Base-by-base conservation (phyloP, 2,797 vertebrate species). In the Gambelia wislizenii region DNA sequence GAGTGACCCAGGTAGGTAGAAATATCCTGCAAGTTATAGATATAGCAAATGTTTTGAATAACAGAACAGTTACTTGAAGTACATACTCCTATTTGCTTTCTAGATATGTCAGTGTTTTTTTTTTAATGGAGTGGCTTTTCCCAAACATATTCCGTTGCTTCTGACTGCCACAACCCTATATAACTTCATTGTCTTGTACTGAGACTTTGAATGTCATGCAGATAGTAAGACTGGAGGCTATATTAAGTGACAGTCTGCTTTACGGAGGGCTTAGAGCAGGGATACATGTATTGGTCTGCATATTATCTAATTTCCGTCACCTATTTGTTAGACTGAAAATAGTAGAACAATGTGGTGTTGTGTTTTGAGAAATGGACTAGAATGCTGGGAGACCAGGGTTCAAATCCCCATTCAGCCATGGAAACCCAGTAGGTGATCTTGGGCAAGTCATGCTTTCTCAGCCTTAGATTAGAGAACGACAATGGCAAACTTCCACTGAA, bases 1-100 rank as follows among this genome's bases (percentile, higher is more conserved):
- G 98, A 94, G 98, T 99, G 92, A 99, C 99, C 36, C 99, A 99
- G 98, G 99, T 99, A 81, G 85, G 93, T 91, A 87, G 1, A 0
- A 49, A 16, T 25, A n/a, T 59, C 49, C 30, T 6, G 6, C 39
- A 79, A 79, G 8, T 13, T 22, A 36, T 74, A 30, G 47, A 49
- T 27, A 25, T 13, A 44, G 27, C 20, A 14, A 33, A 13, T 56
- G 33, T 56, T 74, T 87, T 44, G 64, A 20, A 22, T 80, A 10
- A 49, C 49, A 67, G 64, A 6, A 67, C 27, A 30, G 9, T 67
- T 8, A 30, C 64, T 67, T 7, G 27, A 67, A 67, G 27, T 79
- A 33, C 12, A 7, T 67, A 79, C 14, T 0, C 13, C 9, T 4
- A 25, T 27, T 27, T 79, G 25, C 56, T 12, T 10, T 52, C 64